These are phyloP conservation scores for Catagonus wagneri DNA, from an alignment of 2,113 vertebrate genomes.

Conservation along the genomic window DNA sequence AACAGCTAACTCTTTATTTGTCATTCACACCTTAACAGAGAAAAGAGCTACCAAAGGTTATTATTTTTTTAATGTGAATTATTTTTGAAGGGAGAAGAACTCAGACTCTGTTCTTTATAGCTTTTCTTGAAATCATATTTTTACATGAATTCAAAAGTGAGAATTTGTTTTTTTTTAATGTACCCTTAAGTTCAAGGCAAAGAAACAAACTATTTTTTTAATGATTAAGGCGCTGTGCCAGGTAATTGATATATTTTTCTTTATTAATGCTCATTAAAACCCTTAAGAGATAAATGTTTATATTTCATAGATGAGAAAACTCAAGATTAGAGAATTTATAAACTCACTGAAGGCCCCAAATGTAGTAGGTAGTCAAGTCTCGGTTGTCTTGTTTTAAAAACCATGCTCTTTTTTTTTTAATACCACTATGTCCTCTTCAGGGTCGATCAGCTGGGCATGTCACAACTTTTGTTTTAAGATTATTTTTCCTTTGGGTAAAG, in stretches of 20 bases:
- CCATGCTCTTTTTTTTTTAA: not conserved
- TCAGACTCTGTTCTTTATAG: not conserved
- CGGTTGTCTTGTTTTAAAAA: slow-evolving; percentile 23
- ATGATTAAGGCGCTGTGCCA: not conserved
- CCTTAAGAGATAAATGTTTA: not conserved
- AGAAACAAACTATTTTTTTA: not conserved
- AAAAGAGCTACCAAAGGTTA: not conserved
- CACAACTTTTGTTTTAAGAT: not conserved
- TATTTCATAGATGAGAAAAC: slow-evolving; percentile 34
- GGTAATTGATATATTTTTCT: not conserved
- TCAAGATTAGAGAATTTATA: slow-evolving; percentile 40
- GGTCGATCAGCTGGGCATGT: not conserved
- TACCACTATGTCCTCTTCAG: not conserved
- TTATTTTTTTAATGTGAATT: not conserved
- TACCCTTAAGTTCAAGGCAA: not conserved
- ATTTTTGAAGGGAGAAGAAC: not conserved
- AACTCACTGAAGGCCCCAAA: not conserved
- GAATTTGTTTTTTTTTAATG: slow-evolving; percentile 38
- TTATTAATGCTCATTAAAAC: slow-evolving; percentile 25
- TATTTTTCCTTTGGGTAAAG: slow-evolving; percentile 55
- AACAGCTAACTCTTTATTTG: slow-evolving; percentile 29
- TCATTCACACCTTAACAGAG: slow-evolving; percentile 27
- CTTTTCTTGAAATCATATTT: slow-evolving; percentile 37
- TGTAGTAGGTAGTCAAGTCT: not conserved
- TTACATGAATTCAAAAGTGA: slow-evolving; percentile 43